A percentile compares a stretch with the other conserved stretches of the same genome.
Conservation (phyloP, 2,797 vertebrate genomes). For the Pteropus rufus region DNA sequence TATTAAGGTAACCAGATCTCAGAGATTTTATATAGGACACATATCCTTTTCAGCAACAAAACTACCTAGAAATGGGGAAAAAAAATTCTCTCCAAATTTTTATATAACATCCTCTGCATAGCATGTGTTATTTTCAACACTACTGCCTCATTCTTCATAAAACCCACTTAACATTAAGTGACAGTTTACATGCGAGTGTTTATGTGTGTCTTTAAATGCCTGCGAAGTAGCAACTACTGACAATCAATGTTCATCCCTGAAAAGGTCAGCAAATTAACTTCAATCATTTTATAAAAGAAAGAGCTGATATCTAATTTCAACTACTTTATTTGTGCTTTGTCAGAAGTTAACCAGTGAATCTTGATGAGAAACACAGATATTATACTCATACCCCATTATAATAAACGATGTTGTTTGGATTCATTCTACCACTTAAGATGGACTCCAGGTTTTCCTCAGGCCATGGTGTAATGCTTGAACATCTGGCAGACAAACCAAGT, state of each 20-base stretch:
- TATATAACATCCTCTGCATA: background rate
- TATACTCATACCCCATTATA: background rate
- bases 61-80: background rate
- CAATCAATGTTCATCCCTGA: background rate
- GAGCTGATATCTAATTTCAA: background rate
- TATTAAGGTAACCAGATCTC: background rate
- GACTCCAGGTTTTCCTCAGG: background rate
- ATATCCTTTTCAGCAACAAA: background rate
- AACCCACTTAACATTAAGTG: background rate
- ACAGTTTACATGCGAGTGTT: background rate
- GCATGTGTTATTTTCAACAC: background rate
- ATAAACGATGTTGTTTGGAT: background rate
- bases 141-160: background rate
- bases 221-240: background rate
- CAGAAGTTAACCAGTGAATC: background rate
- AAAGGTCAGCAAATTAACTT: background rate
- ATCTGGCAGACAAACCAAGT: constrained; percentile 30
- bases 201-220: background rate
- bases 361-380: background rate
- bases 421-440: background rate
- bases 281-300: background rate
- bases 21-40: background rate
- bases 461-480: background rate
- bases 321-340: background rate
- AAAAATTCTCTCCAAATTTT: background rate